phyloP scores from a whole-genome alignment of 2,113 vertebrate genomes.

The Siniperca chuatsi region DNA sequence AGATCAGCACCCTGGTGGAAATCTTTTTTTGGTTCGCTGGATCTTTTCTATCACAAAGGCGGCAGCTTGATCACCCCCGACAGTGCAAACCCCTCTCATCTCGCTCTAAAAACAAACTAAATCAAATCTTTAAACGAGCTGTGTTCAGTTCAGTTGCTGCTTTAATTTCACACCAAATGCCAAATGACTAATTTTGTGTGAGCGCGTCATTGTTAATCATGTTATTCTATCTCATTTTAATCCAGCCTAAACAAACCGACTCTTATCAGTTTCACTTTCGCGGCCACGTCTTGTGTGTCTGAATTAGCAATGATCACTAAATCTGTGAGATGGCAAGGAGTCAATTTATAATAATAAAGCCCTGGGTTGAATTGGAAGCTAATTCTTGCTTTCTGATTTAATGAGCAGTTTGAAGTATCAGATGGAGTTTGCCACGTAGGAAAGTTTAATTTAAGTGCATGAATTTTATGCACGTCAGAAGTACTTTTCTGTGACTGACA shows the following conservation, averaged over 20 bases:
- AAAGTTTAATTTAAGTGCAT: not conserved
- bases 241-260: not conserved
- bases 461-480: not conserved
- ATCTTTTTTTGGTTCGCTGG: constrained; percentile 19
- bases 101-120: constrained; percentile 31
- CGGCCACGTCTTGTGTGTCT: not conserved
- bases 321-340: not conserved
- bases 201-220: not conserved
- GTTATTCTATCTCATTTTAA: constrained; percentile 23
- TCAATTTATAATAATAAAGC: not conserved
- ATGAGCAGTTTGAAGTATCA: not conserved
- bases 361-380: not conserved
- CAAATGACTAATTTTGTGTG: not conserved
- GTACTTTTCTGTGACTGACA: not conserved
- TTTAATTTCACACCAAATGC: constrained; percentile 36
- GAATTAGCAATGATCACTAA: constrained; percentile 5
- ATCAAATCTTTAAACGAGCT: constrained; percentile 9
- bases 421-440: not conserved
- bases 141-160: not conserved
- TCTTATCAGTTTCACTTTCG: not conserved
- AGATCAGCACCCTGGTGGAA: constrained; percentile 8
- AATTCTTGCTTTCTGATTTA: not conserved
- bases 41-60: constrained; percentile 25
- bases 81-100: constrained; percentile 15
- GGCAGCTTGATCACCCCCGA: constrained; percentile 23